phyloP scores from a whole-genome alignment of 2,113 vertebrate species.

The Merops nubicus region DNA sequence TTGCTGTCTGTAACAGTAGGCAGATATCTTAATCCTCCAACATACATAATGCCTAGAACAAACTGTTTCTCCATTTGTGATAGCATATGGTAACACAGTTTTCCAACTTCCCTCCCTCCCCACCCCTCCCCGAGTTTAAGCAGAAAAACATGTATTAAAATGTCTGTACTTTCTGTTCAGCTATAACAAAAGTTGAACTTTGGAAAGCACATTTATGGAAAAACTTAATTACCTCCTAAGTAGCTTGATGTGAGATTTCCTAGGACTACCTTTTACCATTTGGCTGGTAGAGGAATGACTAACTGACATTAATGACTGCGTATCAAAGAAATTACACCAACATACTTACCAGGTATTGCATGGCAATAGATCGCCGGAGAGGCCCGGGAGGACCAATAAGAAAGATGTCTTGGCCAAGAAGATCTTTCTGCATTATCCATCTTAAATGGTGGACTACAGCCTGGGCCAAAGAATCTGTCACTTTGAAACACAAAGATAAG shows the following conservation, averaged over 20 bases:
- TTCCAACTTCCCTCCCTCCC: too few species aligned
- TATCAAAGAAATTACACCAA: neutral
- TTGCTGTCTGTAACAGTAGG: constrained; percentile 42
- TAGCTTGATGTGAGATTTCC: neutral
- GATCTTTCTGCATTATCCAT: constrained; percentile 99
- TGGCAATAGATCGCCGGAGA: constrained; percentile 92
- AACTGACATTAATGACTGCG: neutral
- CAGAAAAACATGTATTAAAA: constrained; percentile 21
- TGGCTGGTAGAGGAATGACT: neutral
- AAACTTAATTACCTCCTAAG: neutral
- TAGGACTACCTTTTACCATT: neutral
- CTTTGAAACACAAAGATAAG: constrained; percentile 67
- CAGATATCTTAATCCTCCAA: constrained; percentile 59
- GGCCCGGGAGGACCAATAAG: constrained; percentile 96
- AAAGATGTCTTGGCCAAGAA: constrained; percentile 95
- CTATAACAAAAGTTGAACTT: constrained; percentile 2
- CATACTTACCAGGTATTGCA: constrained; percentile 92
- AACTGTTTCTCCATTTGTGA: constrained; percentile 67
- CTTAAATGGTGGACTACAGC: constrained; percentile 88
- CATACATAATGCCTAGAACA: constrained; percentile 52
- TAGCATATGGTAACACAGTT: constrained; percentile 54
- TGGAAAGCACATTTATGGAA: neutral
- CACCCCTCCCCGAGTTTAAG: neutral
- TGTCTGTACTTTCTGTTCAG: neutral
- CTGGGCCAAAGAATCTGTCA: constrained; percentile 85